Percentiles rank a stretch among this genome's conserved stretches.
phyloP scores from a whole-genome alignment of 2,797 vertebrate genomes.

The Monodelphis domestica region DNA sequence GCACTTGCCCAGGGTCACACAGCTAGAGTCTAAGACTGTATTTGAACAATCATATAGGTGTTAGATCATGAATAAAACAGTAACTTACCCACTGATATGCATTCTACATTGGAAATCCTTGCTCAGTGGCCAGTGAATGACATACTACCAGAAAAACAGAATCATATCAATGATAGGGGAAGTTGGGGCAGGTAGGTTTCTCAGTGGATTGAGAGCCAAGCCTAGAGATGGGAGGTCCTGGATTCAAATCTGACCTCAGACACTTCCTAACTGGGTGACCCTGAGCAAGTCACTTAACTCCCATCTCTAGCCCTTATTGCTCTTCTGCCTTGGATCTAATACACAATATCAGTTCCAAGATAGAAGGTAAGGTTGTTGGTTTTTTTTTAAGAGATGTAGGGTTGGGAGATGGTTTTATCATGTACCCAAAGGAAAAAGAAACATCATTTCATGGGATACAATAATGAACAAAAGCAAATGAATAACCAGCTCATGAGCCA shows the following conservation, averaged over 20 bases:
- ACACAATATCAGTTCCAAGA: too few species aligned
- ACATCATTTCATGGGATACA: background rate
- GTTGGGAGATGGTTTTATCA: background rate
- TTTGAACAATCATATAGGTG: background rate
- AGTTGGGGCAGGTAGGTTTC: too few species aligned
- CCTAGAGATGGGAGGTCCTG: too few species aligned
- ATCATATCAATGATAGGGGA: background rate
- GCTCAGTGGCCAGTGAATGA: background rate
- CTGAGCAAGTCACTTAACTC: too few species aligned
- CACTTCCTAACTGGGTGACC: too few species aligned
- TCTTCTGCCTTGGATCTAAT: too few species aligned
- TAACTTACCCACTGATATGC: background rate
- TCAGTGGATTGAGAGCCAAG: too few species aligned
- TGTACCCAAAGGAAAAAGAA: background rate
- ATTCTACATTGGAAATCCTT: background rate
- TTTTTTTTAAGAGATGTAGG: too few species aligned
- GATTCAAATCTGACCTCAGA: too few species aligned
- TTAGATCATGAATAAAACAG: background rate
- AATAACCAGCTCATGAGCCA: background rate
- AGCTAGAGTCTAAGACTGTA: background rate
- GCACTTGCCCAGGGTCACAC: background rate
- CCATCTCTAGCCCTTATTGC: too few species aligned
- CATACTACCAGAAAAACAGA: background rate
- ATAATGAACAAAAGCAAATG: background rate
- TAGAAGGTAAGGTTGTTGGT: too few species aligned